Evolutionary conservation across 2,888 invertebrate species (phyloP).

Genomic region (Pachliopta kotzebuea): DNA sequence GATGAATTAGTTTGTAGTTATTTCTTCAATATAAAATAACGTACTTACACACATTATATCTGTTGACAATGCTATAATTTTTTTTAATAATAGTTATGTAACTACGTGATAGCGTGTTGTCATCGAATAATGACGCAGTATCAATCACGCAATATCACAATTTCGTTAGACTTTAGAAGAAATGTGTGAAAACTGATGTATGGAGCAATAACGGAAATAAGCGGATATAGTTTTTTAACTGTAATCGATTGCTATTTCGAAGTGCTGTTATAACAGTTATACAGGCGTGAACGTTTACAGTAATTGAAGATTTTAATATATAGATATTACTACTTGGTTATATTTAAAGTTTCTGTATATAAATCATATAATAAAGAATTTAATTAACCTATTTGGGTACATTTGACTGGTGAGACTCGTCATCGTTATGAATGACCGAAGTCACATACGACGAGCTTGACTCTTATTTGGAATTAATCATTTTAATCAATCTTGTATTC

Average conservation of each 20-base stretch:
- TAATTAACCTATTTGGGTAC: no score
- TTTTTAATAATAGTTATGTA: constrained; percentile 7
- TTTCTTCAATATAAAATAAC: no score
- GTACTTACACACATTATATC: no score
- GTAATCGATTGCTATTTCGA: not conserved
- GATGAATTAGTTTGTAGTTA: no score
- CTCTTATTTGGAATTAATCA: no score
- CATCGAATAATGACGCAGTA: constrained; percentile 9
- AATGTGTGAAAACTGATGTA: constrained; percentile 6
- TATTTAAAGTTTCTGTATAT: not conserved
- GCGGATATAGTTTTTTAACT: constrained; percentile 16
- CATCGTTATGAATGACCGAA: no score
- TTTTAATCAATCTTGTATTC: no score
- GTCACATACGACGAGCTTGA: no score
- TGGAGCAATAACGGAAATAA: not conserved
- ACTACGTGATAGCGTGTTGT: constrained; percentile 20
- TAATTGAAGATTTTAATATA: constrained; percentile 1
- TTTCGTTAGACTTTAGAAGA: constrained; percentile 2
- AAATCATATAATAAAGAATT: no score
- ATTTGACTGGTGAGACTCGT: no score
- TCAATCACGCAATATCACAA: constrained; percentile 12
- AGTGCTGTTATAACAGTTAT: constrained; percentile 30
- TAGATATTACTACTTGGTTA: not conserved
- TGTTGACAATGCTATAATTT: no score
- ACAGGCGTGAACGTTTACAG: constrained; percentile 13